phyloP scores from a whole-genome alignment of 2,888 invertebrate genomes.

The Heliconius sara region DNA sequence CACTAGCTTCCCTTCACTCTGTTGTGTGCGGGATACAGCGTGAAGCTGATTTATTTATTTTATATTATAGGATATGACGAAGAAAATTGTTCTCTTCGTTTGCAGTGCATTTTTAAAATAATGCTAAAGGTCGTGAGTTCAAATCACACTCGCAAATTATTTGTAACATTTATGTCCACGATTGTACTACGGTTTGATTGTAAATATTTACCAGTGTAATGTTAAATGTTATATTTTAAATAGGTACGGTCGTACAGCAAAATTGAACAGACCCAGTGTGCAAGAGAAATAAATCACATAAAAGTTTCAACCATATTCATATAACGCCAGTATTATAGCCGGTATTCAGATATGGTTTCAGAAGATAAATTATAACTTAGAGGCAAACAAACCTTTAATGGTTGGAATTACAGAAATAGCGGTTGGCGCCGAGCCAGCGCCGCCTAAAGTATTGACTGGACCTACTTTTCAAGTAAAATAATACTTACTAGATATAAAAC shows the following conservation, averaged over 20 bases:
- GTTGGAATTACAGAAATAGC: slow-evolving; percentile 40
- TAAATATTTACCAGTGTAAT: too few relatives aligned
- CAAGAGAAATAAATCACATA: slow-evolving; percentile 11
- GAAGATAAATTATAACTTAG: slow-evolving; percentile 37
- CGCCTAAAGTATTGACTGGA: slow-evolving; percentile 34
- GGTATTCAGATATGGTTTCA: slow-evolving; percentile 14
- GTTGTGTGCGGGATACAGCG: too few relatives aligned
- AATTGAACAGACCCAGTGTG: neutral
- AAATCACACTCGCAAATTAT: neutral
- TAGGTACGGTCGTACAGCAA: neutral
- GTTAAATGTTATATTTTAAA: neutral
- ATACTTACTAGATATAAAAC: slow-evolving; percentile 21
- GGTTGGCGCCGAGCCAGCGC: slow-evolving; percentile 35
- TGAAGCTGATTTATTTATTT: too few relatives aligned
- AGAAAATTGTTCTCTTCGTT: neutral
- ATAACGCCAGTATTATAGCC: slow-evolving; percentile 1
- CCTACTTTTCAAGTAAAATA: slow-evolving; percentile 23
- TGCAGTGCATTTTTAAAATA: neutral
- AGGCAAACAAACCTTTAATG: slow-evolving; percentile 42
- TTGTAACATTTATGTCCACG: neutral
- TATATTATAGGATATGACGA: neutral
- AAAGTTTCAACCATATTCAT: slow-evolving; percentile 22
- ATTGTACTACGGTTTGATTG: neutral
- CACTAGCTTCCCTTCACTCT: too few relatives aligned
- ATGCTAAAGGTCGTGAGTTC: neutral